Conservation (phyloP, 2,113 vertebrate species). For the Columbina picui region DNA sequence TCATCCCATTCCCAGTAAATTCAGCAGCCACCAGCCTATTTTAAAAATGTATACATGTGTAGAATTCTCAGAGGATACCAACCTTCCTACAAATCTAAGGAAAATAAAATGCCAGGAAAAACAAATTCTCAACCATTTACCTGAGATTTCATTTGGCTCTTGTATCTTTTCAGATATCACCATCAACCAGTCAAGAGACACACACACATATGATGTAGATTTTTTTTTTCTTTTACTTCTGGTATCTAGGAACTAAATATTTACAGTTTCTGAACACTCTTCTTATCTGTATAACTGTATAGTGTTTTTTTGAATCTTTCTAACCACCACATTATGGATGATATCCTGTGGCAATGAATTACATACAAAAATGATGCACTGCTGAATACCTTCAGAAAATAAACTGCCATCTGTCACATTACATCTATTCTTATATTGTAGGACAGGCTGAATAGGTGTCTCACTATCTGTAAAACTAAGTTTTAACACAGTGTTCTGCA, state of each 20-base stretch:
- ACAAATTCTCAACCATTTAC: background rate
- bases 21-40: background rate
- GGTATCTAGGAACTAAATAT: background rate
- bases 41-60: background rate
- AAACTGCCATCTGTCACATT: background rate
- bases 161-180: background rate
- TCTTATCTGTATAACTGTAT: background rate
- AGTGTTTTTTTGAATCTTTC: background rate
- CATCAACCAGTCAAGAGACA: slow-evolving; percentile 1
- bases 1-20: background rate
- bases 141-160: background rate
- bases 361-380: background rate
- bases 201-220: background rate
- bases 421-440: background rate
- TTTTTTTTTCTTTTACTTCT: background rate
- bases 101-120: background rate
- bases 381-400: background rate
- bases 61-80: background rate
- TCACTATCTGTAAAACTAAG: background rate
- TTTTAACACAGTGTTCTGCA: background rate
- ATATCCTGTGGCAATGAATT: background rate
- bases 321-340: background rate
- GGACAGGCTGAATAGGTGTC: background rate
- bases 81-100: background rate
- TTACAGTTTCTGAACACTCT: background rate